Percentiles rank a stretch among this genome's conserved stretches.
These are phyloP conservation scores for Brachyhypopomus occidentalis DNA, from an alignment of 2,113 vertebrate genomes.

Conservation along the genomic window DNA sequence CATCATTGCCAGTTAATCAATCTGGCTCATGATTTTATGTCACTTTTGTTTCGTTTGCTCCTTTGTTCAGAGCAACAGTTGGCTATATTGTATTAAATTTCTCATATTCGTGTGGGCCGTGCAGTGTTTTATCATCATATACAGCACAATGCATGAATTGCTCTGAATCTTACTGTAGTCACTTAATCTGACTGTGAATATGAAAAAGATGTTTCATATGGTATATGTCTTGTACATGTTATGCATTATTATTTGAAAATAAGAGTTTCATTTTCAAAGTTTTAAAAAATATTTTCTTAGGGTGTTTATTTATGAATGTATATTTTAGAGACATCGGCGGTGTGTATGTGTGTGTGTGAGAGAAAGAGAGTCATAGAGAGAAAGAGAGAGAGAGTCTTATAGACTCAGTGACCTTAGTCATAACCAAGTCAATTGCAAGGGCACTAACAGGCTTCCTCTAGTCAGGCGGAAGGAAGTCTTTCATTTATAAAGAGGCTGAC, in stretches of 20 bases:
- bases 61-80: conserved; percentile 59
- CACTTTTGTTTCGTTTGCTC: conserved; percentile 67
- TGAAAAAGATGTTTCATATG: conserved; percentile 27
- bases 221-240: background rate
- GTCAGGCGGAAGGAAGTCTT: conserved; percentile 32
- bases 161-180: background rate
- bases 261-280: no score
- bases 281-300: background rate
- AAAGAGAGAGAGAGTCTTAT: no score
- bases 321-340: no score
- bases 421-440: conserved; percentile 55
- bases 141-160: background rate
- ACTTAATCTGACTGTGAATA: background rate
- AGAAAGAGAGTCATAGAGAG: no score
- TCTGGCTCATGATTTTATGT: conserved; percentile 74
- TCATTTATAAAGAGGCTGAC: conserved; percentile 57
- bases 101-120: background rate
- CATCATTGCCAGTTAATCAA: conserved; percentile 83
- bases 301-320: background rate
- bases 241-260: no score
- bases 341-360: no score
- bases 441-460: background rate
- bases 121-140: background rate
- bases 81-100: conserved; percentile 59
- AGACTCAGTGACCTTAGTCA: conserved; percentile 43